Percentiles rank a stretch among this genome's conserved stretches.
Conservation (phyloP, 2,888 invertebrate species). For the Melinopterus prodromus region DNA sequence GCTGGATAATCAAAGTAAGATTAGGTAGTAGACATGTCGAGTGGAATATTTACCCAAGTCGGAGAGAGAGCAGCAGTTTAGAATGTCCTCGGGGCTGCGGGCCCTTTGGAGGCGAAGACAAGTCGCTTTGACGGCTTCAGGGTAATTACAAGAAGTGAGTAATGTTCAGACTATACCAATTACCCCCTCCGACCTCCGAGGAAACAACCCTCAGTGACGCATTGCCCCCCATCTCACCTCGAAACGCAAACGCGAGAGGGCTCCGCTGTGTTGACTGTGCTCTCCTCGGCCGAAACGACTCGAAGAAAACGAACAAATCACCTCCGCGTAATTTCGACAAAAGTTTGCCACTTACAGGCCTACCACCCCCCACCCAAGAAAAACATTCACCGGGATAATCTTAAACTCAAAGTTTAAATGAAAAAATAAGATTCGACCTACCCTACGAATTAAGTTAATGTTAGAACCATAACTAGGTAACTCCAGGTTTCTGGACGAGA, state of each 20-base stretch:
- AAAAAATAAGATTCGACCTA: too few species aligned
- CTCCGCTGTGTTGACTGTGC: background rate
- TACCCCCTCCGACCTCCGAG: slow-evolving; percentile 48
- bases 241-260: background rate
- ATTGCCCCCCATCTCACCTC: slow-evolving; percentile 38
- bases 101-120: slow-evolving; percentile 59
- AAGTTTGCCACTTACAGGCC: background rate
- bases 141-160: slow-evolving; percentile 61
- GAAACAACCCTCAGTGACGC: slow-evolving; percentile 34
- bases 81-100: slow-evolving; percentile 54
- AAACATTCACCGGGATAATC: background rate
- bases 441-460: too few species aligned
- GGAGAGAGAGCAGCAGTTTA: slow-evolving; percentile 49
- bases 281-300: background rate
- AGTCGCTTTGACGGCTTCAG: slow-evolving; percentile 58
- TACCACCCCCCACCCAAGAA: background rate
- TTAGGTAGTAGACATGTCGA: slow-evolving; percentile 41
- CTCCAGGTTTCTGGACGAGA: too few species aligned
- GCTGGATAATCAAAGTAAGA: slow-evolving; percentile 37
- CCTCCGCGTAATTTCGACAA: background rate
- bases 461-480: too few species aligned
- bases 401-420: background rate
- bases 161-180: slow-evolving; percentile 60
- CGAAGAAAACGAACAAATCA: background rate
- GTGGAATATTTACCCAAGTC: slow-evolving; percentile 46